A percentile compares a stretch with the other conserved stretches of the same genome.
These are phyloP conservation scores for Lycia hirtaria DNA, from an alignment of 2,888 invertebrate species.

Conservation along the genomic window DNA sequence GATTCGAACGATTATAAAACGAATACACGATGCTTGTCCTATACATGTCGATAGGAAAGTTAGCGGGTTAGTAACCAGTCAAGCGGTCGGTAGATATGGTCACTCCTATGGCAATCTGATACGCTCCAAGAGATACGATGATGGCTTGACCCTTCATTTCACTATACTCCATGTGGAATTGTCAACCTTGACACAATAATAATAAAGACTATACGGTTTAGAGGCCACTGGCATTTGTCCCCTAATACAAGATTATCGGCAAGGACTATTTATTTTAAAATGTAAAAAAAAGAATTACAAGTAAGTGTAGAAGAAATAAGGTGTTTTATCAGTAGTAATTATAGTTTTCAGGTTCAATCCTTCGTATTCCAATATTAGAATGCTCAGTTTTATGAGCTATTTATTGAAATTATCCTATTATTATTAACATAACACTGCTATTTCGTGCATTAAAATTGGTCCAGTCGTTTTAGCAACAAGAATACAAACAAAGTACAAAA, in stretches of 20 bases:
- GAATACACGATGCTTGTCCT: background rate
- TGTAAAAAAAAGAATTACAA: background rate
- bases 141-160: constrained; percentile 33
- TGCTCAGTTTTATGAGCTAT: no score
- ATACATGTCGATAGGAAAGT: background rate
- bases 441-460: no score
- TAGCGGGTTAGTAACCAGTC: constrained; percentile 4
- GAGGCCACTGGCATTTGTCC: constrained; percentile 5
- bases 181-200: constrained; percentile 21
- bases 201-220: constrained; percentile 8
- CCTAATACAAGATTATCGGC: constrained; percentile 1
- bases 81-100: constrained; percentile 19
- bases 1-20: background rate
- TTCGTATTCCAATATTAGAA: no score
- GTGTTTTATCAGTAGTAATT: no score
- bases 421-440: no score
- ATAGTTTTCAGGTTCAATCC: no score
- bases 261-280: background rate
- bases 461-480: no score
- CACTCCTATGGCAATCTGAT: constrained; percentile 38
- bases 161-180: constrained; percentile 21
- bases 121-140: constrained; percentile 32
- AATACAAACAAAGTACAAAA: no score
- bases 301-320: no score
- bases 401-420: no score